phyloP scores from a whole-genome alignment of 2,888 invertebrate genomes.

The Epistrophella euchroma region DNA sequence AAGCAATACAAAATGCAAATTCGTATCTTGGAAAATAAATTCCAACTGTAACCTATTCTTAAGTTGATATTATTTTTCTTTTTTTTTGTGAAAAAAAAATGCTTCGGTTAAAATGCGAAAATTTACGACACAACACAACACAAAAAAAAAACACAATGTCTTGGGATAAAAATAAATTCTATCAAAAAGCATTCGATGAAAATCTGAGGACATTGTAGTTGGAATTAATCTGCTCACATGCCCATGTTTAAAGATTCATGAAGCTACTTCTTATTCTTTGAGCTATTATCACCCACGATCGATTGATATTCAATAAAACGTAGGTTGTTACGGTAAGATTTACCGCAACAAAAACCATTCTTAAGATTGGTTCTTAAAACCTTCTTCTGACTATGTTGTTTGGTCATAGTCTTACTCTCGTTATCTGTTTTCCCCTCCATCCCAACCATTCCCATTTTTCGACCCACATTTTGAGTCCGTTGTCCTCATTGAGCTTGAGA shows the following conservation, averaged over 20 bases:
- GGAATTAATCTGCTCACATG: slow-evolving; percentile 14
- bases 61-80: slow-evolving; percentile 9
- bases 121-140: slow-evolving; percentile 60
- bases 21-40: slow-evolving; percentile 54
- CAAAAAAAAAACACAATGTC: background rate
- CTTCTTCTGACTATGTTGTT: no score
- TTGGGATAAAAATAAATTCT: slow-evolving; percentile 68
- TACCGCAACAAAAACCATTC: no score
- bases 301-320: slow-evolving; percentile 61
- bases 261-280: slow-evolving; percentile 25
- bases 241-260: slow-evolving; percentile 1
- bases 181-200: slow-evolving; percentile 55
- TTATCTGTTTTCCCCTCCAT: no score
- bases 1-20: slow-evolving; percentile 71
- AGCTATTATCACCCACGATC: slow-evolving; percentile 74
- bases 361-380: no score
- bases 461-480: no score
- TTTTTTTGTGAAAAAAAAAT: slow-evolving; percentile 1
- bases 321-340: no score
- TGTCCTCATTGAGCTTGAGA: no score
- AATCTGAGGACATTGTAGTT: slow-evolving; percentile 39
- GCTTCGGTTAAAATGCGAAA: slow-evolving; percentile 56
- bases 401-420: no score
- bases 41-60: slow-evolving; percentile 39
- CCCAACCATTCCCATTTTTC: no score